These are phyloP conservation scores for Hippocampus comes DNA, from an alignment of 2,113 vertebrate species.

Conservation along the genomic window DNA sequence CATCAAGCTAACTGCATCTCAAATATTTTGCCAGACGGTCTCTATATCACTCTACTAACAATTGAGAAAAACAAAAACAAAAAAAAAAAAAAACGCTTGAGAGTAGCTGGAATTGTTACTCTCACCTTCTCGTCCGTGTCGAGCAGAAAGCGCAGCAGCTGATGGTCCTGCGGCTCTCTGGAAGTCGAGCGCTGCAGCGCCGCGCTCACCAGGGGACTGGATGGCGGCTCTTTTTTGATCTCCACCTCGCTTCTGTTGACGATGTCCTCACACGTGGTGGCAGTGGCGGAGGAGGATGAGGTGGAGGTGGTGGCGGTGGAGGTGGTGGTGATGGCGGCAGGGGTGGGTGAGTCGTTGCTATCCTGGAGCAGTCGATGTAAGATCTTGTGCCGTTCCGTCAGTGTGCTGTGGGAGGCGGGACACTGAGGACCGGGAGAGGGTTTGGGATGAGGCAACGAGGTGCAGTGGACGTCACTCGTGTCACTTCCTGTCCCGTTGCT, in stretches of 20 bases:
- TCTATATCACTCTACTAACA: too few species aligned
- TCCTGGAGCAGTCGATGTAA: conserved; percentile 91
- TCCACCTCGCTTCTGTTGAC: conserved; percentile 47
- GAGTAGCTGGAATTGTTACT: too few species aligned
- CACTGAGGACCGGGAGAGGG: conserved; percentile 73
- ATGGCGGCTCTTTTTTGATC: conserved; percentile 78
- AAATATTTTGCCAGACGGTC: too few species aligned
- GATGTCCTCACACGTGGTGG: conserved; percentile 36
- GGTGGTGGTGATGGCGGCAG: conserved; percentile 51
- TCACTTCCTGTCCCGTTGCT: conserved; percentile 66
- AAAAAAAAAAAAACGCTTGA: too few species aligned
- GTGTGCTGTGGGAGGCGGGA: conserved; percentile 87
- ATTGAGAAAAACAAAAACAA: too few species aligned
- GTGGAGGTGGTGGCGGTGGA: conserved; percentile 46
- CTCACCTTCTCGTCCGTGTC: conserved; percentile 86
- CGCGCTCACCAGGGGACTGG: conserved; percentile 46
- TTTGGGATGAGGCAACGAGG: conserved; percentile 50
- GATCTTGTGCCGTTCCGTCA: conserved; percentile 92
- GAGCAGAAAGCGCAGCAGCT: conserved; percentile 89
- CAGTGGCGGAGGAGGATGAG: not conserved
- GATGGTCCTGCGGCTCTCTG: conserved; percentile 88
- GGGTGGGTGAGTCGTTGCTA: conserved; percentile 74
- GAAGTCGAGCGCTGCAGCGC: conserved; percentile 63
- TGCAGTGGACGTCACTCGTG: conserved; percentile 32
- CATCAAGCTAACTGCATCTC: too few species aligned